Base-by-base conservation (phyloP, 2,113 vertebrate genomes). In the Uria aalge region DNA sequence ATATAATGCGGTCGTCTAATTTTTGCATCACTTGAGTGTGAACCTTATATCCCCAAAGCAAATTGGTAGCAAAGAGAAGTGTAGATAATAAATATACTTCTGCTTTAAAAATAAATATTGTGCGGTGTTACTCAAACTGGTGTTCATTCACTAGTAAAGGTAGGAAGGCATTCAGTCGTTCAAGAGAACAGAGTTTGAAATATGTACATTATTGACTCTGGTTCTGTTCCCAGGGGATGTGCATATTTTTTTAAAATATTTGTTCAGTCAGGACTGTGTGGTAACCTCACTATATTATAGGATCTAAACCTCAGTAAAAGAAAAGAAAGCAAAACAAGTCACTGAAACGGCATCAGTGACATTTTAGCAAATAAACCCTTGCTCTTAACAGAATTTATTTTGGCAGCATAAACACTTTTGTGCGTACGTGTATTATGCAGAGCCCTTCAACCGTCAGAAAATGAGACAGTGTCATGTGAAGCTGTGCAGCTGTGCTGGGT, bases 341-440 rank as follows among this genome's bases (percentile, higher is more conserved):
- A 66, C 78, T 96, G 78, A 98, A 97, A 98, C 38, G 40, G 96
- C 94, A 98, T 98, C 96, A 88, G 90, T 97, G 96, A 97, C 97
- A 97, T 98, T 98, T 95, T 87, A 97, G 96, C 97, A 98, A 98
- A 98, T 98, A 98, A 98, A 97, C 96, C 96, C 94, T 96, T 95
- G 62, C 95, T 98, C 97, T 97, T 96, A 93, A 88, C 94, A 80
- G 90, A 97, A 97, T 98, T 98, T 98, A 97, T 97, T 98, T 98
- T 98, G 98, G 98, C 98, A 98, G 93, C 92, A 84, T 86, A 96
- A 98, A 97, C 94, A 98, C 95, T 98, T 98, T 97, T 97, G 95
- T 98, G 98, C 92, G 29, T 97, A 92, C n/a, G 22, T 91, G 96
- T 93, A 97, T 97, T 97, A 97, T 97, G 87, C 95, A 96, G 96